phyloP scores from a whole-genome alignment of 1,140 invertebrate species.

The Drosophila teissieri region DNA sequence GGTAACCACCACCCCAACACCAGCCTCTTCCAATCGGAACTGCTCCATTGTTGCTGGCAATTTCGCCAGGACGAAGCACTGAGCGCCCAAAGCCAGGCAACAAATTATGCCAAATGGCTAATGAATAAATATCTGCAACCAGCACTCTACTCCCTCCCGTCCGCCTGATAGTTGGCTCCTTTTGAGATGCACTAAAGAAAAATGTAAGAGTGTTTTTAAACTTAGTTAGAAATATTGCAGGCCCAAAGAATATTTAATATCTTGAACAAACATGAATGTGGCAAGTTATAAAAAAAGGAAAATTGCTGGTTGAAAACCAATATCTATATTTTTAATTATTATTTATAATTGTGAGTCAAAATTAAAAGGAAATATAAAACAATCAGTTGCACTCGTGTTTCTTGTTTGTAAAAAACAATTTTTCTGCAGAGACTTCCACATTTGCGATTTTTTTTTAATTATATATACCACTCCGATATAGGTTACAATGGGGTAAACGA shows the following conservation, averaged over 20 bases:
- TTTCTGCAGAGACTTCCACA: too few relatives aligned
- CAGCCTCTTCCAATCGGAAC: not conserved
- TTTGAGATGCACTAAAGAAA: slow-evolving; percentile 4
- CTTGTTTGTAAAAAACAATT: too few relatives aligned
- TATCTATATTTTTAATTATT: too few relatives aligned
- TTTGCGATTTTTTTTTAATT: not conserved
- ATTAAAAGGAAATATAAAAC: too few relatives aligned
- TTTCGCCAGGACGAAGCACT: slow-evolving; percentile 38
- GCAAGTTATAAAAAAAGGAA: too few relatives aligned
- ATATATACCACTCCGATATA: not conserved
- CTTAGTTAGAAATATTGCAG: not conserved
- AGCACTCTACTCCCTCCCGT: not conserved
- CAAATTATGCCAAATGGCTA: slow-evolving; percentile 67
- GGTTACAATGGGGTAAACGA: too few relatives aligned
- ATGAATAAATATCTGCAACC: slow-evolving; percentile 69
- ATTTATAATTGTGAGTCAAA: too few relatives aligned
- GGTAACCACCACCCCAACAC: slow-evolving; percentile 6
- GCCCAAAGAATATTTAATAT: too few relatives aligned
- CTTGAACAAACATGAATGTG: too few relatives aligned
- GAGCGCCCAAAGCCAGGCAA: slow-evolving; percentile 44
- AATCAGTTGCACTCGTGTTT: too few relatives aligned
- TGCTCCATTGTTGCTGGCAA: slow-evolving; percentile 30
- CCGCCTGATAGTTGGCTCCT: not conserved
- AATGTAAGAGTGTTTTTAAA: not conserved
- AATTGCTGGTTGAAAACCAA: too few relatives aligned